Conservation (phyloP, 2,888 invertebrate species). For the Yponomeuta cagnagella region DNA sequence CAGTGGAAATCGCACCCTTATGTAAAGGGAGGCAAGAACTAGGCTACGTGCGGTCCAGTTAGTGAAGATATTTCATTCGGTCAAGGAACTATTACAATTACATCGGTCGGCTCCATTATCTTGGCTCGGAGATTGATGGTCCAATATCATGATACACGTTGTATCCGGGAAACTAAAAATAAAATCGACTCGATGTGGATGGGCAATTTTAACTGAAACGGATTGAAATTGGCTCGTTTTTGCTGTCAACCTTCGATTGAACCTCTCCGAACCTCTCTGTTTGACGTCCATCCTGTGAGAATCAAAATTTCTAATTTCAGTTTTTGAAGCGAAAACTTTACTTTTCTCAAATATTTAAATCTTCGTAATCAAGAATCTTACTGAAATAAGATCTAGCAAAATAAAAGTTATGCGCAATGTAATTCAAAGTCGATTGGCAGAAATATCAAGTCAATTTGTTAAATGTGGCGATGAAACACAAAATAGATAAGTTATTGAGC, state of each 20-base stretch:
- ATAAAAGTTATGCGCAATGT: too few species aligned
- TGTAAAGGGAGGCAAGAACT: background rate
- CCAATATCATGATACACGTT: conserved; percentile 48
- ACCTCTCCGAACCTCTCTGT: too few species aligned
- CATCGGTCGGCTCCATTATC: conserved; percentile 50
- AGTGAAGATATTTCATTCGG: conserved; percentile 55
- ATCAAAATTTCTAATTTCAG: too few species aligned
- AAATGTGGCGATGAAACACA: background rate
- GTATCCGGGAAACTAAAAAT: background rate
- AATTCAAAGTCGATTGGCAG: background rate
- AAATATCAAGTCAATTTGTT: background rate
- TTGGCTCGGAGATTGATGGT: conserved; percentile 58
- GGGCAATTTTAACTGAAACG: background rate
- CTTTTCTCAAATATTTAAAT: too few species aligned
- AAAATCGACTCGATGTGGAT: background rate
- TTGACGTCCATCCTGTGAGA: too few species aligned
- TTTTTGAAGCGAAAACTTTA: too few species aligned
- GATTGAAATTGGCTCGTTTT: too few species aligned
- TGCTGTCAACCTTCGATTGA: too few species aligned
- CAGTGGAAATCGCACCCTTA: background rate
- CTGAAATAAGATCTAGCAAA: too few species aligned
- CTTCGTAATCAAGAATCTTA: too few species aligned
- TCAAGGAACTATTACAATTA: conserved; percentile 57
- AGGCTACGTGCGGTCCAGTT: conserved; percentile 17
- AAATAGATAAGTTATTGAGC: background rate